Base-by-base conservation (phyloP, 2,113 vertebrate species). In the Ctenodactylus gundi region DNA sequence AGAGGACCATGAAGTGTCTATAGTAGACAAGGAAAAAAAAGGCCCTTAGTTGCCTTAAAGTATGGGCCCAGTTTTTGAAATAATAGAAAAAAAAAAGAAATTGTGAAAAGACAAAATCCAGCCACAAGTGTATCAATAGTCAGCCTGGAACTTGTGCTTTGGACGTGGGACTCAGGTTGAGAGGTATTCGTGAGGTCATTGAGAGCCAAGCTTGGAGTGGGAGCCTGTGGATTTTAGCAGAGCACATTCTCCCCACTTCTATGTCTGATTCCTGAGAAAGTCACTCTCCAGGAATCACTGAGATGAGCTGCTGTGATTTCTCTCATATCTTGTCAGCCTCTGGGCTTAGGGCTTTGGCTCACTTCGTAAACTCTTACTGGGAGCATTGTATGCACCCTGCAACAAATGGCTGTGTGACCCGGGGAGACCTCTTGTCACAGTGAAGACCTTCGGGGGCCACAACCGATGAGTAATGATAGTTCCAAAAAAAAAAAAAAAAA, bases 241-340 rank as follows among this genome's bases (percentile, higher is more conserved):
- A 2, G 2, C 36, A 36, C 18, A 6, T 4, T 14, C 88, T 58
- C 27, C 49, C 9, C 4, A 29, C 55, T 7, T 14, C 17, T 3
- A 0, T 4, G 34, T 44, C 72, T 36, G 7, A 29, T 60, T 21
- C 29, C 27, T 1, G 31, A 53, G 39, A 64, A 12, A 36, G 11
- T 29, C 12, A 0, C 14, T 25, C 7, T 20, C 51, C 53, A 0
- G 7, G 49, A 21, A 10, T 49, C 21, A 1, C 18, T 0, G 57
- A 60, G 57, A 17, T 13, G 12, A n/a, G 44, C 27, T 0, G 1
- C 46, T 1, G 18, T 6, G 41, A 4, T 4, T 13, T 12, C 5
- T 1, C 6, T 1, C 39, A 4, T 4, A 0, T 11, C 2, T 7
- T 2, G 6, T 21, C 83, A n/a, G 62, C 17, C 14, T 78, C 78